Percentiles rank a stretch among this genome's conserved stretches.
Conservation (phyloP, 2,113 vertebrate species). For the rat (Rattus norvegicus) region GRCr8 NC_086027.1:97936001-97936500, state of each 20-base stretch:
- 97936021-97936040: neutral
- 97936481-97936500: neutral
- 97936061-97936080: neutral
- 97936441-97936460: neutral
- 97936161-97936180: neutral
- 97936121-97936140: neutral
- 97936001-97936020: neutral
- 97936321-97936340: neutral
- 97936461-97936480: neutral
- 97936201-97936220: conserved; percentile 36
- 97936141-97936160: neutral
- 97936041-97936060: neutral
- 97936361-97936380: no score
- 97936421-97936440: neutral
- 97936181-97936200: conserved; percentile 25
- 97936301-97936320: neutral
- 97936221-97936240: conserved; percentile 48
- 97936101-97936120: neutral
- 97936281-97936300: neutral
- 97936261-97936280: neutral
- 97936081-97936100: neutral
- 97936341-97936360: neutral
- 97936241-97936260: conserved; percentile 33
- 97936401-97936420: neutral
- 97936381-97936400: neutral